Conservation (phyloP, 2,797 vertebrate species). For the Monodelphis domestica region DNA sequence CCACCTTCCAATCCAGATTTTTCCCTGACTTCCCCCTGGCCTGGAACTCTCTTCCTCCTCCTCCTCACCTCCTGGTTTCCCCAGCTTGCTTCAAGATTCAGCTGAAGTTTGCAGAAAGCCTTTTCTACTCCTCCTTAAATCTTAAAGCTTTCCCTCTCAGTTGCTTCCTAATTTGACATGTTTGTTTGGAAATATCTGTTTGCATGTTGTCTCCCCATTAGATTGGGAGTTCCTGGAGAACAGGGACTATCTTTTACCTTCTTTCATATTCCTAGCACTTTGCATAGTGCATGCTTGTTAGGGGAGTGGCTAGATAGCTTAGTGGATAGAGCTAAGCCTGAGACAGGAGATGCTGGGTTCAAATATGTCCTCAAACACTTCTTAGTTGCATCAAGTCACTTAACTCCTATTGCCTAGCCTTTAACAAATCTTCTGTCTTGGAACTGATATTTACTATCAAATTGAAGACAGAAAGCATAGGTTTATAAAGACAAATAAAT, state of each 20-base stretch:
- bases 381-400: too few relatives aligned
- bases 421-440: too few relatives aligned
- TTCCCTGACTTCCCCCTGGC: not conserved
- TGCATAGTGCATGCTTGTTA: too few relatives aligned
- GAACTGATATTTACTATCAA: too few relatives aligned
- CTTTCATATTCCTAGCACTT: not conserved
- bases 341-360: too few relatives aligned
- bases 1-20: not conserved
- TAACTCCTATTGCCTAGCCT: too few relatives aligned
- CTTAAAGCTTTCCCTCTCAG: not conserved
- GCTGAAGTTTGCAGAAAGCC: not conserved
- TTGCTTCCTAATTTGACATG: not conserved
- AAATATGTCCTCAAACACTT: too few relatives aligned
- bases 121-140: not conserved
- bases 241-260: not conserved
- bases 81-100: not conserved
- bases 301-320: too few relatives aligned
- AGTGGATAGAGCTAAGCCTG: too few relatives aligned
- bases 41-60: not conserved
- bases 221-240: not conserved
- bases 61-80: not conserved
- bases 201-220: not conserved
- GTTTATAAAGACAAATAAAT: too few relatives aligned
- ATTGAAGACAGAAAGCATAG: too few relatives aligned
- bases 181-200: not conserved